Percentiles rank a stretch among this genome's conserved stretches.
Conservation (phyloP, 2,888 invertebrate genomes). For the Drosophila maculinotata region DNA sequence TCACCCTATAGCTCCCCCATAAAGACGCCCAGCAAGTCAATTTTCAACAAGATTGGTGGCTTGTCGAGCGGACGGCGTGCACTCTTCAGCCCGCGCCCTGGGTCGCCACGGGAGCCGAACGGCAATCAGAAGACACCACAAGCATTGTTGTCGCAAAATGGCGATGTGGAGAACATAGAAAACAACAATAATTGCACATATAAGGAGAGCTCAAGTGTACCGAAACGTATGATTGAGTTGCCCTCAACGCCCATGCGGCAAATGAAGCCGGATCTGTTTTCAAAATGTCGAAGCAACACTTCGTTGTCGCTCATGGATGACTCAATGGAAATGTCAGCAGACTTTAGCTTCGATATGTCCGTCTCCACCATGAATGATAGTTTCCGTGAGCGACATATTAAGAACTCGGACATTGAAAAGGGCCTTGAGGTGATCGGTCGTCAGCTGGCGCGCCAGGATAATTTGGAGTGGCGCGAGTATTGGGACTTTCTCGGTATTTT, state of each 20-base stretch:
- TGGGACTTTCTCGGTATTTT: constrained; percentile 96
- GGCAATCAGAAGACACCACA: constrained; percentile 49
- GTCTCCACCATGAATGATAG: constrained; percentile 58
- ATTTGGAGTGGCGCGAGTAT: constrained; percentile 94
- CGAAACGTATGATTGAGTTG: constrained; percentile 17
- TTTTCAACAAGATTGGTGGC: constrained; percentile 23
- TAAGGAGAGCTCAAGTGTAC: constrained; percentile 4
- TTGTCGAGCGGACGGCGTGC: constrained; percentile 42
- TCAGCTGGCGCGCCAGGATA: constrained; percentile 89
- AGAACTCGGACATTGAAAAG: constrained; percentile 92
- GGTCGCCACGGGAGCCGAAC: constrained; percentile 53
- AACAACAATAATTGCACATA: constrained; percentile 54
- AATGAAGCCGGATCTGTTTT: constrained; percentile 69
- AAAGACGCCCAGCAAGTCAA: constrained; percentile 52
- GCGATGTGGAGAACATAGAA: constrained; percentile 31
- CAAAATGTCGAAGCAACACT: constrained; percentile 68
- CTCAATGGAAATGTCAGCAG: constrained; percentile 6
- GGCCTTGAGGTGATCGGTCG: constrained; percentile 95
- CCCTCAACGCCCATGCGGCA: constrained; percentile 60
- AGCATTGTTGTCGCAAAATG: not conserved
- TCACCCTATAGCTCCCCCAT: constrained; percentile 73
- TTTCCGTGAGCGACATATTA: constrained; percentile 84
- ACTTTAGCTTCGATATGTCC: constrained; percentile 29
- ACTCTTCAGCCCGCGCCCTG: constrained; percentile 60
- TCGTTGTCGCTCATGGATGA: constrained; percentile 60